phyloP scores from a whole-genome alignment of 2,113 vertebrate species.

The Syngnathoides biaculeatus region DNA sequence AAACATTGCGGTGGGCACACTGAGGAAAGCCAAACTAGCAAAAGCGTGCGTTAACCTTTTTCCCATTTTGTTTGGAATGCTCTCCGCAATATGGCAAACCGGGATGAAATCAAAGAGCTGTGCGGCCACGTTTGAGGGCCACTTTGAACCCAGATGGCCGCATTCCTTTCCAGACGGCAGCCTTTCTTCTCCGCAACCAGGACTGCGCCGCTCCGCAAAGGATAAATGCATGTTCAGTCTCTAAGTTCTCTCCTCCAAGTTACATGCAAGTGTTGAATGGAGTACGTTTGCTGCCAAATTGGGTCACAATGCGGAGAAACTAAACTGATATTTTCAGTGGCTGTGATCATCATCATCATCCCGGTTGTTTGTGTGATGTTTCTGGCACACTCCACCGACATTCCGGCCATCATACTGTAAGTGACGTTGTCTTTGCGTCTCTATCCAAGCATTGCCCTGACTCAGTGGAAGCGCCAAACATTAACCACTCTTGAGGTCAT shows the following conservation, averaged over 20 bases:
- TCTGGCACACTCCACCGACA: constrained; percentile 22
- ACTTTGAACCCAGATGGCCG: constrained; percentile 41
- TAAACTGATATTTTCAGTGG: constrained; percentile 17
- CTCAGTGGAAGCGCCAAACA: background rate
- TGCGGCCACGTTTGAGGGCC: constrained; percentile 31
- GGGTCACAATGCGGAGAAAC: background rate
- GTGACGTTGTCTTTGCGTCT: constrained; percentile 8
- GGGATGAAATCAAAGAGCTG: constrained; percentile 33
- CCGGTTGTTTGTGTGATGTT: constrained; percentile 16
- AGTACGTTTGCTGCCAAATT: constrained; percentile 9
- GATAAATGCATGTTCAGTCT: constrained; percentile 16
- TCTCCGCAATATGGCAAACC: constrained; percentile 27
- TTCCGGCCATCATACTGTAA: constrained; percentile 7
- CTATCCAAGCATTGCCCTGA: background rate
- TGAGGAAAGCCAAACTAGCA: constrained; percentile 18
- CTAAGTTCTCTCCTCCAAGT: constrained; percentile 1
- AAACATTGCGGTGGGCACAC: background rate
- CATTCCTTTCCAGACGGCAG: constrained; percentile 39
- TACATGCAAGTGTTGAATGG: constrained; percentile 13
- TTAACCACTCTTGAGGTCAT: background rate
- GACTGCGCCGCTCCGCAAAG: constrained; percentile 10
- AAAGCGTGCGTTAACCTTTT: constrained; percentile 26
- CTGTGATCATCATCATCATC: constrained; percentile 11
- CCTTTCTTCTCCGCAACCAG: constrained; percentile 12
- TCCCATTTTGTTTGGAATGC: constrained; percentile 35